These are phyloP conservation scores for Actinemys pallida DNA, from an alignment of 2,113 vertebrate genomes.

Conservation along the genomic window DNA sequence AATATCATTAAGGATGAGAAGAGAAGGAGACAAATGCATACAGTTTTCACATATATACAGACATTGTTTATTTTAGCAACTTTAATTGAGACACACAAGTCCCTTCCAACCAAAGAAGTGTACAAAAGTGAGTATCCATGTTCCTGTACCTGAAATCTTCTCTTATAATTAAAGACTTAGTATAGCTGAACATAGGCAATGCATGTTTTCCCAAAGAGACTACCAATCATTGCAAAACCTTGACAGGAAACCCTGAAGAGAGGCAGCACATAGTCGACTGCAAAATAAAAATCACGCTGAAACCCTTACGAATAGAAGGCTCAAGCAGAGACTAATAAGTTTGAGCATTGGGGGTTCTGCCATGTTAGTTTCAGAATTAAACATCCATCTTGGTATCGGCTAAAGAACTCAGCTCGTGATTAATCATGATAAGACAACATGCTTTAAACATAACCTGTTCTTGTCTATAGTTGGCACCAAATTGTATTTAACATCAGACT, in stretches of 20 bases:
- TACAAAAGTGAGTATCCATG: not conserved
- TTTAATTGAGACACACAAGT: not conserved
- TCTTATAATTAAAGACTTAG: no score
- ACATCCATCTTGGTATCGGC: not conserved
- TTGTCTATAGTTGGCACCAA: not conserved
- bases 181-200: not conserved
- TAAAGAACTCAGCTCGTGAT: not conserved
- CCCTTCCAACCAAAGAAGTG: not conserved
- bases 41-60: not conserved
- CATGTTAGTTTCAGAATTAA: not conserved
- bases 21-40: not conserved
- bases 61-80: not conserved
- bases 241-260: not conserved
- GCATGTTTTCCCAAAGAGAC: not conserved
- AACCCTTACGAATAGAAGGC: not conserved
- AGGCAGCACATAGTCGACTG: not conserved
- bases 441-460: not conserved
- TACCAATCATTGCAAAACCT: not conserved
- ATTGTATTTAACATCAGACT: not conserved
- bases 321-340: not conserved
- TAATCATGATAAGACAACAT: not conserved
- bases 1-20: not conserved
- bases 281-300: not conserved
- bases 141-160: not conserved
- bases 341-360: not conserved